Percentiles rank a stretch among this genome's conserved stretches.
These are phyloP conservation scores for Pyrrhosoma nymphula DNA, from an alignment of 2,888 invertebrate genomes.

Conservation along the genomic window DNA sequence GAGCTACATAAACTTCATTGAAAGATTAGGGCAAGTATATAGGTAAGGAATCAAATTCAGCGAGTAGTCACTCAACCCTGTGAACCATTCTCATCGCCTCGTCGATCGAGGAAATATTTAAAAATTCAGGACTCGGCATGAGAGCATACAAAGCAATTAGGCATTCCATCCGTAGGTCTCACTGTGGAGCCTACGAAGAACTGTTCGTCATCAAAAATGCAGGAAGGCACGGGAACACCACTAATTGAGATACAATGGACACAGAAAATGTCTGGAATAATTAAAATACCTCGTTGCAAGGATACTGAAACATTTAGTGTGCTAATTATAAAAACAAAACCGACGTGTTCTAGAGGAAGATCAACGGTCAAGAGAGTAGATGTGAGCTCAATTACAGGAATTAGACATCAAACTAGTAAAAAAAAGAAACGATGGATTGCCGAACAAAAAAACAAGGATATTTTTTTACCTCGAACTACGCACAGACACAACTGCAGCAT, in stretches of 20 bases:
- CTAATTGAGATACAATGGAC: conserved; percentile 40
- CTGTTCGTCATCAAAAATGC: not conserved
- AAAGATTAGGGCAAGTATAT: too few species aligned
- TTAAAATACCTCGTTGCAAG: not conserved
- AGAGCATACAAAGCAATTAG: not conserved
- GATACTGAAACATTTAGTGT: not conserved
- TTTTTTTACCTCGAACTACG: too few species aligned
- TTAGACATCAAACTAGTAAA: not conserved
- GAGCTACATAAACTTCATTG: too few species aligned
- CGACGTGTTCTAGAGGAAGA: not conserved
- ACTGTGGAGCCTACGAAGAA: not conserved
- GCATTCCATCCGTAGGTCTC: not conserved
- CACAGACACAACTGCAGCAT: too few species aligned
- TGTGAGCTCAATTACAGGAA: not conserved
- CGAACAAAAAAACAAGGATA: not conserved
- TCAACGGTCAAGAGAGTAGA: not conserved
- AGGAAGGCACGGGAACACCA: not conserved
- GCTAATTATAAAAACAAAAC: not conserved
- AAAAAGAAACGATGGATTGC: not conserved
- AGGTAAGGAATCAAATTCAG: too few species aligned
- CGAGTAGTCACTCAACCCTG: not conserved
- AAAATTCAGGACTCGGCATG: not conserved
- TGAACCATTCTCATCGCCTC: not conserved
- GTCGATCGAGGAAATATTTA: not conserved
- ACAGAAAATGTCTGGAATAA: not conserved